Evolutionary conservation across 2,113 vertebrate species (phyloP).

Genomic region (Muntiacus muntjak): DNA sequence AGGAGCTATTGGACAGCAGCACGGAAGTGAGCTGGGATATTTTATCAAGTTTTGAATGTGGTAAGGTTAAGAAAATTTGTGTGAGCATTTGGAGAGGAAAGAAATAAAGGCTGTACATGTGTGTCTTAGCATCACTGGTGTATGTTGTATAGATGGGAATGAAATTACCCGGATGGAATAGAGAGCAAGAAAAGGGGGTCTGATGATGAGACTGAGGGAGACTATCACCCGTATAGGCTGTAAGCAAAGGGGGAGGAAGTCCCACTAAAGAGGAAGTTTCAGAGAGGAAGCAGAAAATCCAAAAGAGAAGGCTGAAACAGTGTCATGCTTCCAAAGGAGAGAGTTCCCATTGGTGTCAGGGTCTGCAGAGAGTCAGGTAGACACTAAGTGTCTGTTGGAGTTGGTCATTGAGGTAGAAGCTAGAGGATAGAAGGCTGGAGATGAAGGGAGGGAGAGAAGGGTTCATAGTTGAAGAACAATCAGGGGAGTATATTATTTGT

Average conservation of each 20-base stretch:
- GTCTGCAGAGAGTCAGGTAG: background rate
- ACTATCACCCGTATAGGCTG: background rate
- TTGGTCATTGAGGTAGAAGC: background rate
- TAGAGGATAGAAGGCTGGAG: background rate
- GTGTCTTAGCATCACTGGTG: background rate
- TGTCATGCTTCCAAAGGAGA: background rate
- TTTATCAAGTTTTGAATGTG: background rate
- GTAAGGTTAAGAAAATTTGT: background rate
- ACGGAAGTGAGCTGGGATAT: background rate
- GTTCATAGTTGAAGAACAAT: background rate
- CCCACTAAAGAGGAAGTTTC: background rate
- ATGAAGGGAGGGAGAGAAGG: background rate
- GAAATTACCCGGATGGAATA: background rate
- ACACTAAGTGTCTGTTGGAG: background rate
- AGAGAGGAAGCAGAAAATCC: background rate
- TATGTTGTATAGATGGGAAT: background rate
- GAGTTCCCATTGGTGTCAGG: background rate
- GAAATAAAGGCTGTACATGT: background rate
- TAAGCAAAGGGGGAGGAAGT: background rate
- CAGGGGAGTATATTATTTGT: background rate
- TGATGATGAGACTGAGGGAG: background rate
- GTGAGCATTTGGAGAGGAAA: background rate
- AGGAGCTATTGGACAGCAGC: background rate
- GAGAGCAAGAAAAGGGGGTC: background rate
- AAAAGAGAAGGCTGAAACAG: background rate